phyloP scores from a whole-genome alignment of 1,140 invertebrate species.

The Bombus picipes region DNA sequence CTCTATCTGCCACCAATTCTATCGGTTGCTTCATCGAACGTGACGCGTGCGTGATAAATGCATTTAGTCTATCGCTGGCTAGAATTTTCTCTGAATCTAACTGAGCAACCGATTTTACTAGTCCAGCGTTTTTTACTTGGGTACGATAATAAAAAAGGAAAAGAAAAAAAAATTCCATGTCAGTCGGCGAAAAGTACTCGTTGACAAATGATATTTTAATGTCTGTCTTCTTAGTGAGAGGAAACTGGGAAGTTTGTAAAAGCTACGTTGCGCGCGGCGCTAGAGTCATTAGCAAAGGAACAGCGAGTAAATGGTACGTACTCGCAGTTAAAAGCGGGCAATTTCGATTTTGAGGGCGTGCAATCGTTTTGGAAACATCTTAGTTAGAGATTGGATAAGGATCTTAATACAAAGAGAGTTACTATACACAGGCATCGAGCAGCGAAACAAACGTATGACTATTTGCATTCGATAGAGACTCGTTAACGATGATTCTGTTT shows the following conservation, averaged over 20 bases:
- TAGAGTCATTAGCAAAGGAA: background rate
- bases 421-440: background rate
- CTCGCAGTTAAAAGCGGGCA: background rate
- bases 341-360: background rate
- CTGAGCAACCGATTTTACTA: background rate
- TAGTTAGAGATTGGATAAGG: background rate
- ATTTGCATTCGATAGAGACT: background rate
- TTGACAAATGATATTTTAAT: slow-evolving; percentile 26
- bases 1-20: background rate
- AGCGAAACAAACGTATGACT: background rate
- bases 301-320: background rate
- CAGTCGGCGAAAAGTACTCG: background rate
- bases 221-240: no score
- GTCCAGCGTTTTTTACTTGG: background rate
- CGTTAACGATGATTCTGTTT: no score
- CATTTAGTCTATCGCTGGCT: background rate
- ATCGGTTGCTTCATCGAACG: background rate
- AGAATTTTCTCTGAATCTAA: background rate
- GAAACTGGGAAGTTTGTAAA: background rate
- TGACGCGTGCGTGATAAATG: slow-evolving; percentile 10
- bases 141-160: no score
- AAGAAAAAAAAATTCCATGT: no score
- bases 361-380: no score
- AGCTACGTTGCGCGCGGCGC: background rate
- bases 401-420: background rate